Conservation (phyloP, 1,140 invertebrate species). For the Scaptomyza graminum region DNA sequence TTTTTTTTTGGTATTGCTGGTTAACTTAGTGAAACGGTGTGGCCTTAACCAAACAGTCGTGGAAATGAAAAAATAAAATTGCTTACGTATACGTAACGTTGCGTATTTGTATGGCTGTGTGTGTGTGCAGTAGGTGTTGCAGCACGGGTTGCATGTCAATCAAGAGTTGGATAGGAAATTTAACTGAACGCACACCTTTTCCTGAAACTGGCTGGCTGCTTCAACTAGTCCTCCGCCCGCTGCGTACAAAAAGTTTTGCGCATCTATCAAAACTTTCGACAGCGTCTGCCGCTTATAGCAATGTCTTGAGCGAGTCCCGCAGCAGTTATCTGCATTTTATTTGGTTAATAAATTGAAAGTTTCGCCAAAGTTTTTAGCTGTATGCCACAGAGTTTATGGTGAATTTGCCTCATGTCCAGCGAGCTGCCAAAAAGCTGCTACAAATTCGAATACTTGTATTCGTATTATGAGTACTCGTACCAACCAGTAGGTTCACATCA, state of each 20-base stretch:
- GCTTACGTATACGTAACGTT: neutral
- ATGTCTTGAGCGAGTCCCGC: slow-evolving; percentile 30
- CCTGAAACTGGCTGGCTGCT: slow-evolving; percentile 15
- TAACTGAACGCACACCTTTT: slow-evolving; percentile 35
- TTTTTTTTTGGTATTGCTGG: slow-evolving; percentile 57
- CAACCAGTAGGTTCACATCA: neutral
- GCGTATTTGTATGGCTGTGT: neutral
- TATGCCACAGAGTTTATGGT: slow-evolving; percentile 22
- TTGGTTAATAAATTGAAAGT: slow-evolving; percentile 81
- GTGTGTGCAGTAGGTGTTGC: slow-evolving; percentile 4
- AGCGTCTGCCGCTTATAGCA: slow-evolving; percentile 65
- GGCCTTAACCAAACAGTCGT: slow-evolving; percentile 18
- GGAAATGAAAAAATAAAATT: slow-evolving; percentile 18
- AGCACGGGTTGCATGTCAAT: slow-evolving; percentile 35
- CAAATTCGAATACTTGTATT: slow-evolving; percentile 17
- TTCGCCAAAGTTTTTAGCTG: slow-evolving; percentile 58
- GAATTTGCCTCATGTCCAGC: slow-evolving; percentile 35
- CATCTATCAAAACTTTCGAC: slow-evolving; percentile 71
- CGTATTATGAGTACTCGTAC: neutral
- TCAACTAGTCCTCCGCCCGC: slow-evolving; percentile 27
- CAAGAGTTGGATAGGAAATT: slow-evolving; percentile 46
- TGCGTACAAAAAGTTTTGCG: slow-evolving; percentile 45
- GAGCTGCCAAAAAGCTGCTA: slow-evolving; percentile 30
- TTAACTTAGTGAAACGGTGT: slow-evolving; percentile 47
- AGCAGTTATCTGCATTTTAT: slow-evolving; percentile 79